Evolutionary conservation across 2,888 invertebrate species (phyloP), one percentile per base, ranked within the genome.

Genomic region (Lamellibrachia satsuma): DNA sequence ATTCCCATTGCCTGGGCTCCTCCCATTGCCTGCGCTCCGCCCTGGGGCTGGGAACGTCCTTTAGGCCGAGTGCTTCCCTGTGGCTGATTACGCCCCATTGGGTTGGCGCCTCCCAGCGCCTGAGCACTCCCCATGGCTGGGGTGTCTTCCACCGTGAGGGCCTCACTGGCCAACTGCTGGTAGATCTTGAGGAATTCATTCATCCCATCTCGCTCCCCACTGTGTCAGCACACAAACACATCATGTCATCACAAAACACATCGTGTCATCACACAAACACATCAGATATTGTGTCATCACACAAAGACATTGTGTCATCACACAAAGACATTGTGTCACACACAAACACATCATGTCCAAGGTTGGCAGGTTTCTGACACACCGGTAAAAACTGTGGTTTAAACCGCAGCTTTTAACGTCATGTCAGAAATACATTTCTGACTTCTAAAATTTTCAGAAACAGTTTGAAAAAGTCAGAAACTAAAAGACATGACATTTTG

Each of bases 121-220:
- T 3, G 75, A n/a, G 75, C 75, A n/a, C 75, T 75, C 6, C 22
- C 75, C n/a, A n/a, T 75, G n/a, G 75, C 22, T 22, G 75, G 75
- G 75, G 75, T 15, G 22, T 75, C 75, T 75, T 75, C 75, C 6
- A 6, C 4, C 1, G 75, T 15, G 22, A 75, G 57, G 55, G 57
- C 9, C 11, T 11, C 57, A 22, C 52, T 27, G 52, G 15, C 91
- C 52, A 52, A 15, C 52, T 51, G 55, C 91, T 91, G 91, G 52
- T 91, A 75, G 75, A 75, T 75, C 75, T 75, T 75, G 15, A 75
- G 75, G 75, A 75, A 75, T 22, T 75, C 75, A 15, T 75, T 75
- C 75, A 75, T 75, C 22, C 75, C 75, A 2, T 75, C 75, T 15
- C 75, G 15, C 22, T 75, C 75, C 15, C 75, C 75, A 75, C n/a